phyloP scores from a whole-genome alignment of 1,140 invertebrate species.

The Sycobia sp. region DNA sequence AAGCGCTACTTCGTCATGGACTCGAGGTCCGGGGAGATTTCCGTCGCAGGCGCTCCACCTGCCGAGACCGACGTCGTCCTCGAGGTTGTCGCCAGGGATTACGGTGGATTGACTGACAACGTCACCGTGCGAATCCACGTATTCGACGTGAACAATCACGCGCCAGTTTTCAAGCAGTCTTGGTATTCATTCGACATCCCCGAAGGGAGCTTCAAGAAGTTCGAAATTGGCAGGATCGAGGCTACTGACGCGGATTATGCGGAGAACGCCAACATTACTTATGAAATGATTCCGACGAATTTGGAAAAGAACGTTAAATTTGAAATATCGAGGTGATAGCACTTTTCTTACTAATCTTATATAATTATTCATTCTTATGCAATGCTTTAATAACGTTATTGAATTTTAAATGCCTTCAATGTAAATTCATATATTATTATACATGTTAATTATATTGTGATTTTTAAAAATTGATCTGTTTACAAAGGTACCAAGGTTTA shows the following conservation, averaged over 20 bases:
- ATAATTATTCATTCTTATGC: constrained; percentile 59
- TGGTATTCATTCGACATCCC: constrained; percentile 83
- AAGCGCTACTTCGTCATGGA: constrained; percentile 77
- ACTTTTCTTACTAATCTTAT: too few species aligned
- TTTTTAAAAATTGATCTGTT: too few species aligned
- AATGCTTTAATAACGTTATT: too few species aligned
- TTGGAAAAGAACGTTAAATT: constrained; percentile 66
- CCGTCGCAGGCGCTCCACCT: constrained; percentile 74
- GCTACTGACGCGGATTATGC: constrained; percentile 79
- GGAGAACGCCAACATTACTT: constrained; percentile 76
- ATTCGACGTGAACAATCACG: constrained; percentile 85
- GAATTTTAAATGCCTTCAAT: too few species aligned
- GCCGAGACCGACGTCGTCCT: constrained; percentile 79
- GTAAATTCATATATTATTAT: too few species aligned
- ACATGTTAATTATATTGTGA: too few species aligned
- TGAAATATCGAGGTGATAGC: constrained; percentile 49
- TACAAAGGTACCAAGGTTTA: constrained; percentile 68
- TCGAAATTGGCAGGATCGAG: constrained; percentile 74
- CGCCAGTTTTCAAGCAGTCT: constrained; percentile 79
- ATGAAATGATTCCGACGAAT: constrained; percentile 60
- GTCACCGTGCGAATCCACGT: constrained; percentile 73
- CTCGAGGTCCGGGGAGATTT: constrained; percentile 74
- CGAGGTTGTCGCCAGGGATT: constrained; percentile 78
- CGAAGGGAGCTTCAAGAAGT: constrained; percentile 76
- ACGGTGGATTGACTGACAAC: constrained; percentile 72